A percentile compares a stretch with the other conserved stretches of the same genome.
Conservation (phyloP, 2,797 vertebrate genomes). For the Dendrocincla fuliginosa region DNA sequence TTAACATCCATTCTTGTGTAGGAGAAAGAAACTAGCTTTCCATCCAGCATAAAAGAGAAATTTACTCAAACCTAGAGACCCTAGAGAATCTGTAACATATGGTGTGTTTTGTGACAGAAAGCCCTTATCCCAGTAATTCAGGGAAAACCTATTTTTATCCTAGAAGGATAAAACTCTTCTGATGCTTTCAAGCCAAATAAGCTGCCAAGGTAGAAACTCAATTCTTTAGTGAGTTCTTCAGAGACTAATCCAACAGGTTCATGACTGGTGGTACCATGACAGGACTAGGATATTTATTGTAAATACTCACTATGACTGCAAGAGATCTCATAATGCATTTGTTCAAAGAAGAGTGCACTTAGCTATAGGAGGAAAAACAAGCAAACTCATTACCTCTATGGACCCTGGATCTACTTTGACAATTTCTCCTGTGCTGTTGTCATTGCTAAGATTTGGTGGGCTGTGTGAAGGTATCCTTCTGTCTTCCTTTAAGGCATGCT, state of each 20-base stretch:
- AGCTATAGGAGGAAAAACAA: constrained; percentile 55
- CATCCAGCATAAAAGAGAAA: not conserved
- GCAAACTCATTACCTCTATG: constrained; percentile 91
- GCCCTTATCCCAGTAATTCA: not conserved
- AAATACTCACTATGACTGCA: not conserved
- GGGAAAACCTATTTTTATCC: not conserved
- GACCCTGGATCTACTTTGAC: constrained; percentile 84
- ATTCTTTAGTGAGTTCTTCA: constrained; percentile 7
- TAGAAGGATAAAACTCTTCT: not conserved
- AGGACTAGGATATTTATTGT: not conserved
- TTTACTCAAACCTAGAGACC: not conserved
- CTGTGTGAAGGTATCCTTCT: constrained; percentile 76
- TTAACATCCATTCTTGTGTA: not conserved
- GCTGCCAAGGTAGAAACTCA: not conserved
- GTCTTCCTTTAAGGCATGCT: constrained; percentile 91
- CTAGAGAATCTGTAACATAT: not conserved
- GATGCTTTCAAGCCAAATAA: not conserved
- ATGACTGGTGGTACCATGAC: not conserved
- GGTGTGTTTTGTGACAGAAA: not conserved
- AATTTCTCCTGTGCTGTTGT: constrained; percentile 80
- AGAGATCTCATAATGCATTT: not conserved
- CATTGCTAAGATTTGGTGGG: constrained; percentile 73
- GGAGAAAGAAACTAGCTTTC: not conserved
- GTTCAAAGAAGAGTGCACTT: constrained; percentile 58
- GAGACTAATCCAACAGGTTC: not conserved